Percentiles rank a stretch among this genome's conserved stretches.
Evolutionary conservation across 2,113 vertebrate species (phyloP).

Genomic region (Piprites chloris): DNA sequence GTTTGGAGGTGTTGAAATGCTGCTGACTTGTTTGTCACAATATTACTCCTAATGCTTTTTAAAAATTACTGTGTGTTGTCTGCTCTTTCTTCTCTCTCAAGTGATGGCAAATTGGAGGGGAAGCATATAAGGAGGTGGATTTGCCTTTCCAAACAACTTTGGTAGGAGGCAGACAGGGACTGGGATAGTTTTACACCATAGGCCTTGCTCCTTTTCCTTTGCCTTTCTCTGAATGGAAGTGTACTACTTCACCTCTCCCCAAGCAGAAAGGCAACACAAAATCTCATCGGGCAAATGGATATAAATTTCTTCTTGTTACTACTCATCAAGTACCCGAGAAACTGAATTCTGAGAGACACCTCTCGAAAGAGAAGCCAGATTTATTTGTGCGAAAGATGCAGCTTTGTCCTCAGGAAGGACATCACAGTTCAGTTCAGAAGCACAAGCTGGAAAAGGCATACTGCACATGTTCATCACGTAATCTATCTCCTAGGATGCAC

Average conservation of each 20-base stretch:
- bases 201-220: background rate
- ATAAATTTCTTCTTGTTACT: background rate
- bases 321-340: background rate
- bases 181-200: background rate
- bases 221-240: background rate
- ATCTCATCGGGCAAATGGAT: background rate
- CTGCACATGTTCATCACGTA: constrained; percentile 4
- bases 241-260: background rate
- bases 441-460: background rate
- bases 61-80: constrained; percentile 10
- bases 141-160: background rate
- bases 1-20: background rate
- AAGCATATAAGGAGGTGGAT: background rate
- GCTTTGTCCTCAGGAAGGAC: constrained; percentile 1
- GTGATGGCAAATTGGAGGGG: background rate
- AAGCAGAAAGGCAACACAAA: background rate
- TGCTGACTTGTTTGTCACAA: constrained; percentile 42
- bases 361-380: background rate
- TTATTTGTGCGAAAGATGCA: background rate
- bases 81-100: constrained; percentile 1
- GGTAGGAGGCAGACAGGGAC: background rate
- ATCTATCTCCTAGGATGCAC: constrained; percentile 40
- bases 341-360: background rate
- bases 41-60: constrained; percentile 38
- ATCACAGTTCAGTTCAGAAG: background rate